A percentile compares a stretch with the other conserved stretches of the same genome.
Conservation (phyloP, 1,140 invertebrate species). For the Drosophila elegans region DNA sequence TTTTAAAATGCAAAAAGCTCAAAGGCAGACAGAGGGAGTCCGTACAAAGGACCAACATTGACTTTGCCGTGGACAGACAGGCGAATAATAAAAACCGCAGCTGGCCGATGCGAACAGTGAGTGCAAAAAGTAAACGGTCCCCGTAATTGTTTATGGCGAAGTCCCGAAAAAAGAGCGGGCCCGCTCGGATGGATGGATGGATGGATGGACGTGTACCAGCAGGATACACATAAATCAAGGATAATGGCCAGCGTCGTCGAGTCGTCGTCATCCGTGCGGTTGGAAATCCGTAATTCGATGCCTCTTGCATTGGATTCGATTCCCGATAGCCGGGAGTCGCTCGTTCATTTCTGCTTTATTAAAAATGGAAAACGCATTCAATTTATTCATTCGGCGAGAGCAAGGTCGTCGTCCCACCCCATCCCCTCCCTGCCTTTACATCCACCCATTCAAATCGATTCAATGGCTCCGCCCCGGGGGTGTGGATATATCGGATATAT, state of each 20-base stretch:
- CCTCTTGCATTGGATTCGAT: slow-evolving; percentile 69
- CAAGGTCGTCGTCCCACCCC: slow-evolving; percentile 56
- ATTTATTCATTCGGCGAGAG: slow-evolving; percentile 74
- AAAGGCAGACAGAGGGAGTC: slow-evolving; percentile 16
- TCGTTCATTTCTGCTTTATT: slow-evolving; percentile 70
- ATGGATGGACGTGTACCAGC: slow-evolving; percentile 54
- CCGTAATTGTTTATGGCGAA: slow-evolving; percentile 79
- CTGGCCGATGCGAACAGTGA: slow-evolving; percentile 59
- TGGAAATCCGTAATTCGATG: slow-evolving; percentile 79
- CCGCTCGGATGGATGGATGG: slow-evolving; percentile 35
- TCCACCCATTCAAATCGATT: slow-evolving; percentile 66
- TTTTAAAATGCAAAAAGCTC: slow-evolving; percentile 81
- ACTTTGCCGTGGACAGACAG: slow-evolving; percentile 68
- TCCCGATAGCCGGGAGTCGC: slow-evolving; percentile 9
- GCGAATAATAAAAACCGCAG: slow-evolving; percentile 69
- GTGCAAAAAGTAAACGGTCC: slow-evolving; percentile 58
- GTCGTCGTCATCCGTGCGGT: slow-evolving; percentile 68
- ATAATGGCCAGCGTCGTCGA: slow-evolving; percentile 78
- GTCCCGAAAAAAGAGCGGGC: slow-evolving; percentile 23
- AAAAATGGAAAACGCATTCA: slow-evolving; percentile 83
- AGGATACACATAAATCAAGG: slow-evolving; percentile 83
- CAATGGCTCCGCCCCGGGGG: slow-evolving; percentile 47
- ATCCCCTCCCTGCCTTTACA: not conserved
- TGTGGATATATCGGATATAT: slow-evolving; percentile 12
- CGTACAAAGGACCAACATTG: slow-evolving; percentile 70